These are phyloP conservation scores for Trematomus loennbergii DNA, from an alignment of 2,113 vertebrate species.

Conservation along the genomic window DNA sequence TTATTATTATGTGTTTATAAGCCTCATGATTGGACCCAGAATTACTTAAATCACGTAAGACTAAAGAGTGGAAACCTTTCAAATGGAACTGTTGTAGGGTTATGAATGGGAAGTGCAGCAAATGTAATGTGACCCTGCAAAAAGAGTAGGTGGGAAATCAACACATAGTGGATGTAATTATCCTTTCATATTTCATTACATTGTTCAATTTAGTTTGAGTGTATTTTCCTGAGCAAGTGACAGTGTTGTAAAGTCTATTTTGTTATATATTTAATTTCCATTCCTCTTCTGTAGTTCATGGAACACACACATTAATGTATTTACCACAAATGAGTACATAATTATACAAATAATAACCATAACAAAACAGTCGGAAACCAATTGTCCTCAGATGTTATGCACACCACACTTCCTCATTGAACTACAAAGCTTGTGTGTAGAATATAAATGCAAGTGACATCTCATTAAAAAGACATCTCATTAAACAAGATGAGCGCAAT, in stretches of 20 bases:
- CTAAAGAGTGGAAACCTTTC: neutral
- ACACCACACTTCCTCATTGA: neutral
- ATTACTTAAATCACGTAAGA: conserved; percentile 3
- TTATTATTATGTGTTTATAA: conserved; percentile 13
- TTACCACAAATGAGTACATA: neutral
- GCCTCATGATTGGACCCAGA: conserved; percentile 26
- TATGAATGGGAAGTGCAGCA: neutral
- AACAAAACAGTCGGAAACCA: neutral
- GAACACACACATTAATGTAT: neutral
- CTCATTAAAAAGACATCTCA: conserved; percentile 6
- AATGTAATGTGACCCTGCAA: neutral
- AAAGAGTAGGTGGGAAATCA: too few relatives aligned
- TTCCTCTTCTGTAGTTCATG: neutral
- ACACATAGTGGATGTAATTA: neutral
- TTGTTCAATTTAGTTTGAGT: neutral
- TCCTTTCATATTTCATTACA: neutral
- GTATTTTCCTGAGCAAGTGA: neutral
- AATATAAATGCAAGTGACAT: neutral
- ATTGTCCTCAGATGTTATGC: neutral
- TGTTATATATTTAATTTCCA: neutral
- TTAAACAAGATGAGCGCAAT: neutral
- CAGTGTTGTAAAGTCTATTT: neutral
- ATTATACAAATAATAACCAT: neutral
- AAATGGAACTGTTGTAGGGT: neutral
- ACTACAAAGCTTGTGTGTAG: neutral